Evolutionary conservation across 1,140 invertebrate species (phyloP).

Genomic region (Xylocopa sonorina): DNA sequence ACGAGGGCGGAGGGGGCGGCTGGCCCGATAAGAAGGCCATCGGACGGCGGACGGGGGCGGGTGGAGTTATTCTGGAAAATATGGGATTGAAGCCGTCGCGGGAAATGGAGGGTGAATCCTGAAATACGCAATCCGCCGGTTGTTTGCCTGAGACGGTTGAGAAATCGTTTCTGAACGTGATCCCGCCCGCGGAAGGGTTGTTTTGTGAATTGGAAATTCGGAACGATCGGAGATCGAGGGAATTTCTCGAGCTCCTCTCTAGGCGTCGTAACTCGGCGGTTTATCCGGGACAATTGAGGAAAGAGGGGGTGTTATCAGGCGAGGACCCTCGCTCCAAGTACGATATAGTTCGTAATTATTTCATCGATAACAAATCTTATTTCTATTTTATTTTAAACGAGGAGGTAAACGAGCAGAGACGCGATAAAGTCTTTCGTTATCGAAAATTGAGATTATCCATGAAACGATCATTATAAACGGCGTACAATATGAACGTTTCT

Average conservation of each 20-base stretch:
- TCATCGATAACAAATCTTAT: too few species aligned
- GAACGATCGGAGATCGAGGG: background rate
- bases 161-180: constrained; percentile 19
- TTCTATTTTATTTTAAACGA: too few species aligned
- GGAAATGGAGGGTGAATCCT: constrained; percentile 25
- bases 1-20: background rate
- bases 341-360: too few species aligned
- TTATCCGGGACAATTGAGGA: too few species aligned
- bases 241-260: background rate
- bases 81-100: constrained; percentile 24
- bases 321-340: too few species aligned
- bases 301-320: too few species aligned
- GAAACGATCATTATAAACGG: too few species aligned
- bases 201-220: constrained; percentile 18
- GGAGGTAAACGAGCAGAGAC: too few species aligned
- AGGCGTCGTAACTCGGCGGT: background rate
- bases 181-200: background rate
- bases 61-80: constrained; percentile 33
- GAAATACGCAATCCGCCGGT: constrained; percentile 29
- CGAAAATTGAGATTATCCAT: too few species aligned
- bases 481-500: background rate
- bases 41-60: background rate
- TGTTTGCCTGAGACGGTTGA: constrained; percentile 16
- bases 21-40: constrained; percentile 3
- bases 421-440: too few species aligned